These are phyloP conservation scores for Smittia aterrima DNA, from an alignment of 2,888 invertebrate genomes.

Conservation along the genomic window DNA sequence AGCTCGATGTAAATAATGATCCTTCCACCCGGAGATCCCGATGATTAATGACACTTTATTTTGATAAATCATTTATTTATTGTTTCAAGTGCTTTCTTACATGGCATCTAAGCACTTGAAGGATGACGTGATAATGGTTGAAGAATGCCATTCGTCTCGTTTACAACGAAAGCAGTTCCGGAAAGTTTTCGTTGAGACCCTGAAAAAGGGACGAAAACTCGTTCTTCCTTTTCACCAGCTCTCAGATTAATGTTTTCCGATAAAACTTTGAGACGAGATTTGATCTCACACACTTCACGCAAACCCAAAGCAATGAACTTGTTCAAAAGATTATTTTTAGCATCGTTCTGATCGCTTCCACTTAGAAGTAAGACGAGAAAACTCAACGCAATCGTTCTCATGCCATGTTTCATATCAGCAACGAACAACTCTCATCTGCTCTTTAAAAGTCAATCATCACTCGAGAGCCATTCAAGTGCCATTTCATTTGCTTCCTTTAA, in stretches of 20 bases:
- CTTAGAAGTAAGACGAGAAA: background rate
- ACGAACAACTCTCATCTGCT: constrained; percentile 22
- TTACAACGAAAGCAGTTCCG: background rate
- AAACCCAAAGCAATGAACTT: too few relatives aligned
- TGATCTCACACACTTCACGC: too few relatives aligned
- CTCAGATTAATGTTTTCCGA: too few relatives aligned
- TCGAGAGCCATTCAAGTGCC: constrained; percentile 20
- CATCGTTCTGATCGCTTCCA: background rate
- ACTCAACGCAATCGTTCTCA: background rate
- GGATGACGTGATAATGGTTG: background rate
- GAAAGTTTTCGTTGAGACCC: too few relatives aligned
- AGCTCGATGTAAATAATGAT: constrained; percentile 39
- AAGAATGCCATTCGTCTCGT: background rate
- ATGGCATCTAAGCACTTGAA: background rate
- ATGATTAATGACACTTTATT: constrained; percentile 35
- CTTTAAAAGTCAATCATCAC: constrained; percentile 40
- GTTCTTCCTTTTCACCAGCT: too few relatives aligned
- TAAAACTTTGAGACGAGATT: too few relatives aligned
- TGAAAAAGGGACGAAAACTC: too few relatives aligned
- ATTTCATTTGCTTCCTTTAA: background rate
- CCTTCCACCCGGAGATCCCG: background rate
- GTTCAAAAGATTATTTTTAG: too few relatives aligned
- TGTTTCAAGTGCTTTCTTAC: constrained; percentile 31
- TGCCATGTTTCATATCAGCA: constrained; percentile 13
- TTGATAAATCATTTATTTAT: constrained; percentile 41